A percentile compares a stretch with the other conserved stretches of the same genome.
phyloP scores from a whole-genome alignment of 2,797 vertebrate genomes.

The Limnodromus scolopaceus region DNA sequence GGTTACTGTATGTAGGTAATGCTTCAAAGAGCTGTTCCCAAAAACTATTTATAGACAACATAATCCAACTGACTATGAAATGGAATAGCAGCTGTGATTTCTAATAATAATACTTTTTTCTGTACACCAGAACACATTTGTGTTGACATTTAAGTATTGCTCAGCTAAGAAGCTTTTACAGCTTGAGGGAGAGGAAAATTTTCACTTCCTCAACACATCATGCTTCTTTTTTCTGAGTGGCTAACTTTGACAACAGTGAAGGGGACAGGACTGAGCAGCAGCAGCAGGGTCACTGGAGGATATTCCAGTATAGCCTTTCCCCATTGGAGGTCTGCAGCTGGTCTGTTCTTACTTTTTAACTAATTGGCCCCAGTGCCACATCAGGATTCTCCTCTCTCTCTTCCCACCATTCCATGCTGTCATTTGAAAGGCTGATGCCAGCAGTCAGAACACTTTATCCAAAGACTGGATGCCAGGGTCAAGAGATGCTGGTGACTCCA shows the following conservation, averaged over 20 bases:
- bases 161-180: constrained; percentile 14
- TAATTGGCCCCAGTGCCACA: not conserved
- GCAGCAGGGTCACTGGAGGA: not conserved
- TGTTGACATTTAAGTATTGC: constrained; percentile 35
- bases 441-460: not conserved
- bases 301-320: not conserved
- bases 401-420: accelerated
- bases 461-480: not conserved
- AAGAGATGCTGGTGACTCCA: not conserved
- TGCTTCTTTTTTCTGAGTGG: constrained; percentile 2
- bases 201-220: constrained; percentile 3
- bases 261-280: not conserved
- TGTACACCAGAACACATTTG: not conserved
- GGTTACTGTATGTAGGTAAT: not conserved
- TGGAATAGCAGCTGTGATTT: constrained; percentile 28
- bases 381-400: not conserved
- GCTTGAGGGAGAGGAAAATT: not conserved
- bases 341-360: not conserved
- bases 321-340: accelerated
- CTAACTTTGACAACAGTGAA: not conserved
- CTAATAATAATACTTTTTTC: constrained; percentile 26
- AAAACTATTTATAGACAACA: not conserved
- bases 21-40: not conserved
- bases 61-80: constrained; percentile 25
- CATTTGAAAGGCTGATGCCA: not conserved